Evolutionary conservation across 2,888 invertebrate genomes (phyloP), one percentile per base, ranked within the genome.

Genomic region (Hemithea aestivaria): DNA sequence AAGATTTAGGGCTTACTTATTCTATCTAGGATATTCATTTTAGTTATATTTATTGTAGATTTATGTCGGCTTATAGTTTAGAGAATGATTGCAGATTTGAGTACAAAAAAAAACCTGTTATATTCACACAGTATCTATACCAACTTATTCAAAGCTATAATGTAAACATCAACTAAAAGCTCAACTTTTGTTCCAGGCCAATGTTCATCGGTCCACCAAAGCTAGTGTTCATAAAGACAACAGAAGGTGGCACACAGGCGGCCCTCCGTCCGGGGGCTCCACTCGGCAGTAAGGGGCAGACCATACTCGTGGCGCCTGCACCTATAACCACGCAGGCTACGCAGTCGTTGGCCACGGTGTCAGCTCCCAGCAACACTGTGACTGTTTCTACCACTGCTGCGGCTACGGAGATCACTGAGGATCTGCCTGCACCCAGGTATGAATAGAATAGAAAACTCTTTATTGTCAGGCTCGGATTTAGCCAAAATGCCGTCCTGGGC

Each of bases 191-290:
- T 40, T 57, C 35, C 58, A 84, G 88, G 36, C 87, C 87, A 36
- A 83, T 87, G 80, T 88, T 88, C 51, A 84, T 88, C 9, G 87
- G 87, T 1, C 88, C 88, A 2, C 88, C 88, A 2, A 88, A 88
- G 40, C 59, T 88, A 31, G 88, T 88, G 1, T 88, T 88, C 52
- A 88, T 88, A 29, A 88, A 88, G 59, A 87, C 87, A 1, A 61
- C 77, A 0, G 88, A 87, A 46, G 81, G 79, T 0, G 68, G 66
- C 1, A 71, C 76, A 0, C 76, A 78, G 45, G 76, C 80, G 1
- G 73, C 78, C 0, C 58, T 87, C 1, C 60, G 85, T 4, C 72
- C 82, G 0, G 74, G 72, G 0, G 74, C 61, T 2, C 73, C 83
- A 6, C 36, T 53, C 5, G 32, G 27, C 8, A 33, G 44, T 0